Conservation (phyloP, 2,113 vertebrate genomes). For the Columba livia region DNA sequence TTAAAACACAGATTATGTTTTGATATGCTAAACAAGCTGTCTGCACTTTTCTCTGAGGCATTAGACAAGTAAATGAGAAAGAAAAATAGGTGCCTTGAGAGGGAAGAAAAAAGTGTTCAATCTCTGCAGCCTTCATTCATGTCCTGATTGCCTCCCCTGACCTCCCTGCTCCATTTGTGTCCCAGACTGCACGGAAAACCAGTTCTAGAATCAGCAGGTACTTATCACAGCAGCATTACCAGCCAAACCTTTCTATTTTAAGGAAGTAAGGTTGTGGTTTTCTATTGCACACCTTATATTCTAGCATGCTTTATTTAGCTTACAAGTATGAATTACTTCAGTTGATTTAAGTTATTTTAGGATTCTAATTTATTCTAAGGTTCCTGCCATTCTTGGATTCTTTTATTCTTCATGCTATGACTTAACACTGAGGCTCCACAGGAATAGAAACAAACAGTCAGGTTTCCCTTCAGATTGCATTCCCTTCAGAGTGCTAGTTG, state of each 20-base stretch:
- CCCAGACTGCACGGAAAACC: background rate
- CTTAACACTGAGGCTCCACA: background rate
- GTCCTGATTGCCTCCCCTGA: background rate
- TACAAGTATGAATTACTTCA: background rate
- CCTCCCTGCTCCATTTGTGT: background rate
- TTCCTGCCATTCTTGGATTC: background rate
- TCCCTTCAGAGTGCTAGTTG: background rate
- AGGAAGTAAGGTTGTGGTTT: background rate
- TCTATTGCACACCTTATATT: background rate
- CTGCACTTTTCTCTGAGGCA: conserved; percentile 20
- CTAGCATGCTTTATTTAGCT: background rate
- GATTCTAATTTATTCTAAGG: background rate
- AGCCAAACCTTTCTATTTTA: background rate
- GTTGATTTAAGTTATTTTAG: background rate
- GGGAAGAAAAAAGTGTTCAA: background rate
- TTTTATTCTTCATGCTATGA: background rate
- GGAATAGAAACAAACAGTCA: background rate
- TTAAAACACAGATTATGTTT: conserved; percentile 42
- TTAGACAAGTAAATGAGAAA: conserved; percentile 18
- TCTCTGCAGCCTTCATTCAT: background rate
- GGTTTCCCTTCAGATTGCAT: background rate
- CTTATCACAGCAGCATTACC: background rate
- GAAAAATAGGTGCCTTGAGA: conserved; percentile 24
- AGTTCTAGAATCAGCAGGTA: background rate
- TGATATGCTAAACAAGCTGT: conserved; percentile 22